Percentiles rank a stretch among this genome's conserved stretches.
Conservation (phyloP, 1,140 invertebrate genomes). For the Caligus rogercresseyi region DNA sequence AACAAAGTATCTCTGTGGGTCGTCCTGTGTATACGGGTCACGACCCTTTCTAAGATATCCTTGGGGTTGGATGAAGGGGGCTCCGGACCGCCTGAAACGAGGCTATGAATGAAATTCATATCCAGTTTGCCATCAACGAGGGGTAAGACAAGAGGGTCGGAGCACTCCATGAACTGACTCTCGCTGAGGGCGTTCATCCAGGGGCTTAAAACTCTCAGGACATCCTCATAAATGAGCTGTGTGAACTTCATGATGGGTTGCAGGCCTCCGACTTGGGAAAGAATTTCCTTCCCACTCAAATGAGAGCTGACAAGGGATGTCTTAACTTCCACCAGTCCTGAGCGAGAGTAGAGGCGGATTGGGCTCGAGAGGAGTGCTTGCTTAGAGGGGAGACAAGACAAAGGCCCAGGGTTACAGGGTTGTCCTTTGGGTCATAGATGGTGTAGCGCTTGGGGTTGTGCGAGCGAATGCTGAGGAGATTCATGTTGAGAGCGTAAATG, state of each 20-base stretch:
- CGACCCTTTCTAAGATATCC: background rate
- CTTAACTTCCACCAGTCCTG: background rate
- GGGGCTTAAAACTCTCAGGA: background rate
- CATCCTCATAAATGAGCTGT: background rate
- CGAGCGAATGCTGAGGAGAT: background rate
- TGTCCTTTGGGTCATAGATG: background rate
- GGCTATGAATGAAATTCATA: background rate
- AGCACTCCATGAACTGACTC: background rate
- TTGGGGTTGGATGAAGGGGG: too few relatives aligned
- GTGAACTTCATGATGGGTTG: background rate
- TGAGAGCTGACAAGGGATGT: background rate
- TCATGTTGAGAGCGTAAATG: background rate
- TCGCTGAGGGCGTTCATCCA: background rate
- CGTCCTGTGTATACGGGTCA: background rate
- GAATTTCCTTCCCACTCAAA: background rate
- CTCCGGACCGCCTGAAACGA: background rate
- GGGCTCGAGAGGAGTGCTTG: background rate
- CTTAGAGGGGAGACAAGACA: background rate
- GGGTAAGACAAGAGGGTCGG: background rate
- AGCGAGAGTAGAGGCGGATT: background rate
- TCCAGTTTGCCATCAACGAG: background rate
- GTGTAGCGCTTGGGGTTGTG: slow-evolving; percentile 1
- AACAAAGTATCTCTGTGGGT: slow-evolving; percentile 1
- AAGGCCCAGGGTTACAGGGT: background rate
- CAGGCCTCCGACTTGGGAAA: background rate